These are phyloP conservation scores for Hydrotaea diabolus DNA, from an alignment of 2,888 invertebrate species.

Conservation along the genomic window DNA sequence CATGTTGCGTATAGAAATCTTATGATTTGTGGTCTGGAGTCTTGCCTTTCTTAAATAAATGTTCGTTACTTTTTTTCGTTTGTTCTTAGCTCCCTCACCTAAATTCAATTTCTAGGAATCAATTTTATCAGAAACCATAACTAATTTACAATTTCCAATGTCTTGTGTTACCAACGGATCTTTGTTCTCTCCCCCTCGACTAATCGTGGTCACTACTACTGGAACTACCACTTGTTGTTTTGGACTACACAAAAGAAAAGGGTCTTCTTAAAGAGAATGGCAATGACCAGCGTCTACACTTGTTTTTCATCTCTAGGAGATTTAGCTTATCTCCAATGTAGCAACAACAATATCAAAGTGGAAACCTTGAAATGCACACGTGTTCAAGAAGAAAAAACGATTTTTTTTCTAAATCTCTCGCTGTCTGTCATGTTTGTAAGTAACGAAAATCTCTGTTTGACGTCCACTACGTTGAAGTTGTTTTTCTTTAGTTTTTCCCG, in stretches of 20 bases:
- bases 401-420: not conserved
- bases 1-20: too few relatives aligned
- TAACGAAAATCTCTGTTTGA: conserved; percentile 46
- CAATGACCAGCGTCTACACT: conserved; percentile 31
- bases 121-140: conserved; percentile 47
- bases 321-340: not conserved
- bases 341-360: not conserved
- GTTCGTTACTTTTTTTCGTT: conserved; percentile 24
- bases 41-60: not conserved
- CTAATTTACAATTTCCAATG: conserved; percentile 41
- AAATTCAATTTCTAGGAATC: conserved; percentile 25
- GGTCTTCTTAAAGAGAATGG: conserved; percentile 24
- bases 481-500: conserved; percentile 26
- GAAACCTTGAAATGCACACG: conserved; percentile 38
- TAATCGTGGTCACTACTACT: conserved; percentile 47
- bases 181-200: not conserved
- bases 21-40: not conserved
- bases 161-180: not conserved
- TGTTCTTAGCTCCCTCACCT: not conserved
- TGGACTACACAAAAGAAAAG: not conserved
- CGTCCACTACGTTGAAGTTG: not conserved
- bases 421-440: not conserved
- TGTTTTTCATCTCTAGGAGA: conserved; percentile 25
- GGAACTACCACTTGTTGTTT: conserved; percentile 31
- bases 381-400: conserved; percentile 37